Evolutionary conservation across 2,888 invertebrate species (phyloP), one percentile per base, ranked within the genome.

Genomic region (Cybosia mesomella): DNA sequence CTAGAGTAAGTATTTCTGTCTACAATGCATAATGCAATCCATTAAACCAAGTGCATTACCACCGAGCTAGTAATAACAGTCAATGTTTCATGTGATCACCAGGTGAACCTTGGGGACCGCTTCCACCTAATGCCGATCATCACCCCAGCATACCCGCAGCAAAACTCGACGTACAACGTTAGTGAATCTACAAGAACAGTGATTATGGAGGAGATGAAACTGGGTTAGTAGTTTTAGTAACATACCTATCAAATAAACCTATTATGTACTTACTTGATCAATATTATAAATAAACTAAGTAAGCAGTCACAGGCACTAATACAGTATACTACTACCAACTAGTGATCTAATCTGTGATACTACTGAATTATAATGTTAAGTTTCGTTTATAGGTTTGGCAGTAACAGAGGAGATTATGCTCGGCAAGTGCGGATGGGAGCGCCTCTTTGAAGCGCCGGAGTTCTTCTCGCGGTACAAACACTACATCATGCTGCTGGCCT

Each of bases 151-250:
- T 99, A 99, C 95, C 99, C 99, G 0, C 99, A 99, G 90, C 99
- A 99, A 94, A 99, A 99, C 94, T 99, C 99, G 3, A 99, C 99
- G 7, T 99, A 98, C 94, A 99, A 99, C 88, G 99, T 99, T 7
- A 98, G 99, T 0, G 96, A 96, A 24, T 99, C 99, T 4, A 99
- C 99, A 0, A 95, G 98, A 79, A 97, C 97, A 13, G 98, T 99
- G 77, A 99, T 99, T 95, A 97, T 98, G 91, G 98, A 98, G 80
- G 98, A 99, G 89, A 98, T 99, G 82, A 97, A 98, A 86, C 95
- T 97, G 67, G 98, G 98, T 85, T 87, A 96, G 89, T 79, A 11
- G 5, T 22, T 34, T 39, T n/a, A 3, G 0, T 34, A 10, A 10
- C 32, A 32, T 5, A 32, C 1, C 0, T 9, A 57, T 32, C 32